Evolutionary conservation across 2,888 invertebrate genomes (phyloP).

Genomic region (Drosophila villosipedis): DNA sequence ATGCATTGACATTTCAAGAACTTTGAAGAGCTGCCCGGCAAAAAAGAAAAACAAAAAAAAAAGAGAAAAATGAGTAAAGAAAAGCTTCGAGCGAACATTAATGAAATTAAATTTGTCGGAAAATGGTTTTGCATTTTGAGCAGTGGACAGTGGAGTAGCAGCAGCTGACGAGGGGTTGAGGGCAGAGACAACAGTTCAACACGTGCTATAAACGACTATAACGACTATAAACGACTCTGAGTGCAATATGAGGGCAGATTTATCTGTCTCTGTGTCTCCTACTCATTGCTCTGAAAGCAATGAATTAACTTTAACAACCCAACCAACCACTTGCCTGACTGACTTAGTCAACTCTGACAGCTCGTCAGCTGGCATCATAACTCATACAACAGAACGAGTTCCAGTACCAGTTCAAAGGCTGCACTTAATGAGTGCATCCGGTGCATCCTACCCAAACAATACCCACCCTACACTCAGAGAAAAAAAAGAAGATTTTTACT

Average conservation of each 20-base stretch:
- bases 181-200: constrained; percentile 30
- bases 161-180: not conserved
- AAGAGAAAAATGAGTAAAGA: constrained; percentile 17
- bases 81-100: constrained; percentile 58
- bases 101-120: constrained; percentile 75
- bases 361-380: constrained; percentile 81
- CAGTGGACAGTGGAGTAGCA: not conserved
- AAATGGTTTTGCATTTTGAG: constrained; percentile 58
- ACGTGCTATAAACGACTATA: constrained; percentile 41
- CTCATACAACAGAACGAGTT: constrained; percentile 50
- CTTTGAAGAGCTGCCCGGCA: constrained; percentile 58
- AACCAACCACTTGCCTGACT: constrained; percentile 48
- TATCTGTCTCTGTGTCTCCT: not conserved
- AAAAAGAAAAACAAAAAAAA: constrained; percentile 13
- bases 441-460: constrained; percentile 37
- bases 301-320: constrained; percentile 66
- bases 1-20: constrained; percentile 77
- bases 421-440: constrained; percentile 79
- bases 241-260: constrained; percentile 50
- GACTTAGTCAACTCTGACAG: constrained; percentile 62
- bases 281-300: constrained; percentile 7
- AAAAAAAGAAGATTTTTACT: not conserved
- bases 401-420: constrained; percentile 55
- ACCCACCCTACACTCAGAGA: constrained; percentile 2
- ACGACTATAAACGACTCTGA: not conserved